phyloP scores from a whole-genome alignment of 1,140 invertebrate genomes.

The Drosophila sp. region DNA sequence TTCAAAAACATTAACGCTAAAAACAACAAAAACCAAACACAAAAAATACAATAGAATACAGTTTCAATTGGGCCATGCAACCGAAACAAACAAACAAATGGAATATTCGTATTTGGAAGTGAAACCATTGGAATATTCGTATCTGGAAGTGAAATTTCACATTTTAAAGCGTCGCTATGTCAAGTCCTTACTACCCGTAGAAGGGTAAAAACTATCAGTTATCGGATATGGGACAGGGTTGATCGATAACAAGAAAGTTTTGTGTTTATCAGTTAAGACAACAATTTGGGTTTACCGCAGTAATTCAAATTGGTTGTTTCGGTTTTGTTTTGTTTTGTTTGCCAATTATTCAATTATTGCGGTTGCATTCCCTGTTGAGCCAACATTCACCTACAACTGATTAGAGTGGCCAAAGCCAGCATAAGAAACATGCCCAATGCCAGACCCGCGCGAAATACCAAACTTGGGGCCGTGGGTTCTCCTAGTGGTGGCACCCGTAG shows the following conservation, averaged over 20 bases:
- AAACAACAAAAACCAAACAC: slow-evolving; percentile 37
- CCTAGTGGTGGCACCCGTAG: slow-evolving; percentile 89
- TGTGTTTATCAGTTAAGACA: no score
- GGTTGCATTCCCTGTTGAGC: background rate
- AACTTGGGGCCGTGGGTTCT: slow-evolving; percentile 86
- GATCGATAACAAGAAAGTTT: no score
- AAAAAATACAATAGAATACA: slow-evolving; percentile 43
- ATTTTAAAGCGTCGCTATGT: no score
- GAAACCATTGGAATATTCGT: no score
- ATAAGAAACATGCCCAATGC: slow-evolving; percentile 87
- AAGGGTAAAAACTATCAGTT: no score
- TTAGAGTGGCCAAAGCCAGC: slow-evolving; percentile 83
- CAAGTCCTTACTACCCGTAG: no score
- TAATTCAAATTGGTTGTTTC: background rate
- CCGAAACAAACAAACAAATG: background rate
- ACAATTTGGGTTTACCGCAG: no score
- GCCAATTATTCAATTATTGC: no score
- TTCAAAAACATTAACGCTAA: slow-evolving; percentile 83
- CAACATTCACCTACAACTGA: slow-evolving; percentile 50
- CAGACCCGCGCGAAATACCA: slow-evolving; percentile 87
- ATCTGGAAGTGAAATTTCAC: no score
- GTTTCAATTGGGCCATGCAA: background rate
- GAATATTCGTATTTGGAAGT: background rate
- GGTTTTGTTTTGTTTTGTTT: background rate
- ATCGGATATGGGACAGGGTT: no score